phyloP scores from a whole-genome alignment of 2,888 invertebrate species.

The Ornithoptera alexandrae region DNA sequence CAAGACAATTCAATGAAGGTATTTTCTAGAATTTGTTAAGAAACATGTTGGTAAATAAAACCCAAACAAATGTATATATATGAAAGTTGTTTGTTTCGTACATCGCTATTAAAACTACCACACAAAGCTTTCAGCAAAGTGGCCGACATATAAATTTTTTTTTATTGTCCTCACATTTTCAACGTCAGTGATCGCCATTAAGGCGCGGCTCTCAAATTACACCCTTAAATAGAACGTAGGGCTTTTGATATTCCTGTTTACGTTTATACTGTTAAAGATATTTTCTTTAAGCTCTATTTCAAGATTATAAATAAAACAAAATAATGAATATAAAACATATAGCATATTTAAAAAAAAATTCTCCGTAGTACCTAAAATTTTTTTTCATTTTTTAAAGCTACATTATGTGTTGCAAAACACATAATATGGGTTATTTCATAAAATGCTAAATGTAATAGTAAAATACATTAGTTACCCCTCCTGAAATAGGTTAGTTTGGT shows the following conservation, averaged over 20 bases:
- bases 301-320: too few species aligned
- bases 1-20: too few species aligned
- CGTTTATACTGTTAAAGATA: background rate
- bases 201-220: conserved; percentile 10
- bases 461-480: too few species aligned
- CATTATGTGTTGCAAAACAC: too few species aligned
- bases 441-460: too few species aligned
- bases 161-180: conserved; percentile 16
- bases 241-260: background rate
- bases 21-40: background rate
- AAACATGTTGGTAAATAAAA: background rate
- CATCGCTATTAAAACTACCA: background rate
- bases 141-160: conserved; percentile 1
- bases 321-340: too few species aligned
- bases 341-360: too few species aligned
- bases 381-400: too few species aligned
- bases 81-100: background rate
- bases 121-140: conserved; percentile 23
- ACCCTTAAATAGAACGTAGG: conserved; percentile 10
- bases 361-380: too few species aligned
- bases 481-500: too few species aligned
- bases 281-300: too few species aligned
- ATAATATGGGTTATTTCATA: too few species aligned
- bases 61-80: background rate
- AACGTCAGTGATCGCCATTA: conserved; percentile 15